Percentiles rank a stretch among this genome's conserved stretches.
phyloP scores from a whole-genome alignment of 2,113 vertebrate genomes.

The Isichthys henryi region DNA sequence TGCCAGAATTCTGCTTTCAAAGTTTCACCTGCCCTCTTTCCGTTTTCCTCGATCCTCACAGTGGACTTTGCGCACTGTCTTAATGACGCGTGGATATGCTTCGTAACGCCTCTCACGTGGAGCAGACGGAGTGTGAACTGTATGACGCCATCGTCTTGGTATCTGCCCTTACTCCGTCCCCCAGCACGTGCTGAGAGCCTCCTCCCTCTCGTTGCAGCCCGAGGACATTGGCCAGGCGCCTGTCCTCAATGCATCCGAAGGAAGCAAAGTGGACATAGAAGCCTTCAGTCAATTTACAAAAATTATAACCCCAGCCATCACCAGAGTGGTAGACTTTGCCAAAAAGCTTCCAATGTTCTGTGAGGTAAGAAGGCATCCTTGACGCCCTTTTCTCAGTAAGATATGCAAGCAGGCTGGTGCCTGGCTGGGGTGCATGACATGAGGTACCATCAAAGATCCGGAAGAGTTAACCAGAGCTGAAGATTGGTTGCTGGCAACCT shows the following conservation, averaged over 20 bases:
- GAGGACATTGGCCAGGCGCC: slow-evolving; percentile 94
- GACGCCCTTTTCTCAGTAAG: not conserved
- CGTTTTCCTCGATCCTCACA: slow-evolving; percentile 15
- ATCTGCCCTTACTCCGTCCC: not conserved
- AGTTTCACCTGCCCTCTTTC: slow-evolving; percentile 24
- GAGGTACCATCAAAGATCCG: not conserved
- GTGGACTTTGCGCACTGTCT: slow-evolving; percentile 14
- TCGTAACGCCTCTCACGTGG: slow-evolving; percentile 15
- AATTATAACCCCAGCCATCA: slow-evolving; percentile 99
- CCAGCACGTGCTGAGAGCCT: slow-evolving; percentile 19
- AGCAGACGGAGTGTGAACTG: slow-evolving; percentile 23
- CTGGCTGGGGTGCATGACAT: not conserved
- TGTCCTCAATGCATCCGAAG: slow-evolving; percentile 82
- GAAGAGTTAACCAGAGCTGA: not conserved
- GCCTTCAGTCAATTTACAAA: slow-evolving; percentile 99
- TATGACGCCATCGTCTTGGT: slow-evolving; percentile 25
- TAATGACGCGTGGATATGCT: slow-evolving; percentile 21
- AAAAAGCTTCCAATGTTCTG: slow-evolving; percentile 99
- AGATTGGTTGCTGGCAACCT: not conserved
- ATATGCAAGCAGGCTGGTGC: not conserved
- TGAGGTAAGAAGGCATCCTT: slow-evolving; percentile 69
- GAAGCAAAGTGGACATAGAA: slow-evolving; percentile 97
- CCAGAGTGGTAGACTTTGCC: slow-evolving; percentile 99
- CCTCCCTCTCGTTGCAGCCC: slow-evolving; percentile 61
- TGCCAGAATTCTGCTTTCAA: slow-evolving; percentile 19